Evolutionary conservation across 2,888 invertebrate genomes (phyloP).

Genomic region (Halocaridina rubra): DNA sequence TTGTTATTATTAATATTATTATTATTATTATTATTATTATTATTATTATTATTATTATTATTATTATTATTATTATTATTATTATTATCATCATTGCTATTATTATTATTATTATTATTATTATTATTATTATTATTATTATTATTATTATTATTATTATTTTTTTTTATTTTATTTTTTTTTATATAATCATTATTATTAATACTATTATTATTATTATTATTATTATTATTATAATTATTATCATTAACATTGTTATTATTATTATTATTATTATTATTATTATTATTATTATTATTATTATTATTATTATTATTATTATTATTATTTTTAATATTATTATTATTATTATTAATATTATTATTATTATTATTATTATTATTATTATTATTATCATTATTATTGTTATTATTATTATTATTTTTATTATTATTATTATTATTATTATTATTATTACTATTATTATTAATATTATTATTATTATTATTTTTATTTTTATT

Average conservation of each 20-base stretch:
- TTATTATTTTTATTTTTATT: not conserved
- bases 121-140: not conserved
- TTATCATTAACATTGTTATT: not conserved
- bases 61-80: not conserved
- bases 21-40: not conserved
- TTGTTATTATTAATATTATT: not conserved
- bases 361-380: not conserved
- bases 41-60: not conserved
- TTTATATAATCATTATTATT: too few relatives aligned
- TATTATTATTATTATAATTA: too few relatives aligned
- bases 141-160: not conserved
- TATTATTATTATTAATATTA: too few relatives aligned
- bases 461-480: not conserved
- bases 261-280: not conserved
- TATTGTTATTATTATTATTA: not conserved
- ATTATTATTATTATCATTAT: slow-evolving; percentile 8
- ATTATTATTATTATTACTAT: not conserved
- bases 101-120: not conserved
- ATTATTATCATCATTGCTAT: not conserved
- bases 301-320: too few relatives aligned
- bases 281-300: too few relatives aligned
- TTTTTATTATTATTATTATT: not conserved
- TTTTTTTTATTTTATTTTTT: not conserved
- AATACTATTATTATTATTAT: too few relatives aligned
- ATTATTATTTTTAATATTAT: too few relatives aligned